A percentile compares a stretch with the other conserved stretches of the same genome.
These are phyloP conservation scores for Ormyrus thymus DNA, from an alignment of 2,888 invertebrate species.

Conservation along the genomic window DNA sequence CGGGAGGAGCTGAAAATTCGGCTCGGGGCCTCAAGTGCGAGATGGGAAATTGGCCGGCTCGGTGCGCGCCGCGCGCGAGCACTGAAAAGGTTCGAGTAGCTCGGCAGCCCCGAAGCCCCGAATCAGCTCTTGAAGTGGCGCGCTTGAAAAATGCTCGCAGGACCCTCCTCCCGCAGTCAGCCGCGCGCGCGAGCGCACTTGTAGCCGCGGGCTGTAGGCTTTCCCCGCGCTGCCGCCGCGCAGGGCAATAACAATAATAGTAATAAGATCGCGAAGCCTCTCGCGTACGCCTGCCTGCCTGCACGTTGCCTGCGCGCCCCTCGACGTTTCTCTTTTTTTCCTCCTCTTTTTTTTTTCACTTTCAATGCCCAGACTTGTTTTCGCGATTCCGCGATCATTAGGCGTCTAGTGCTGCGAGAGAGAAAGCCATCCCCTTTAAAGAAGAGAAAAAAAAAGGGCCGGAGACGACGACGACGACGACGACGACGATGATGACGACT, in stretches of 20 bases:
- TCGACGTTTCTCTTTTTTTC: too few relatives aligned
- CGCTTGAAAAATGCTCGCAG: too few relatives aligned
- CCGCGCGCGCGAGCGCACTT: too few relatives aligned
- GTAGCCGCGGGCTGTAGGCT: too few relatives aligned
- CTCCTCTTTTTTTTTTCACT: too few relatives aligned
- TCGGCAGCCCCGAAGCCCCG: not conserved
- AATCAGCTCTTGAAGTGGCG: too few relatives aligned
- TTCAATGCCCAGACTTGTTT: not conserved
- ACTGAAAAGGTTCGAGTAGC: conserved; percentile 41
- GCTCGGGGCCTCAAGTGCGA: conserved; percentile 13
- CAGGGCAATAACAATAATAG: conserved; percentile 38
- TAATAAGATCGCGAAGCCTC: conserved; percentile 21
- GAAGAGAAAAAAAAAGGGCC: not conserved
- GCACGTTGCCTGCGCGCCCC: too few relatives aligned
- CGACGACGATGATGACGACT: too few relatives aligned
- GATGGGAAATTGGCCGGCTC: conserved; percentile 32
- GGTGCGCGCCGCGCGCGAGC: not conserved
- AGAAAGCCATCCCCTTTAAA: conserved; percentile 10
- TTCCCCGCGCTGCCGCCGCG: not conserved
- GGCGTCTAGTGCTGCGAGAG: not conserved
- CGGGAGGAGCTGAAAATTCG: conserved; percentile 3
- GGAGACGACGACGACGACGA: conserved; percentile 13
- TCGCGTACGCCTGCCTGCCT: not conserved
- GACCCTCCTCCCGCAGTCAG: too few relatives aligned
- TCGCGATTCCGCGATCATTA: conserved; percentile 32